Base-by-base conservation (phyloP, 1,140 invertebrate species). In the Papilio dardanus region DNA sequence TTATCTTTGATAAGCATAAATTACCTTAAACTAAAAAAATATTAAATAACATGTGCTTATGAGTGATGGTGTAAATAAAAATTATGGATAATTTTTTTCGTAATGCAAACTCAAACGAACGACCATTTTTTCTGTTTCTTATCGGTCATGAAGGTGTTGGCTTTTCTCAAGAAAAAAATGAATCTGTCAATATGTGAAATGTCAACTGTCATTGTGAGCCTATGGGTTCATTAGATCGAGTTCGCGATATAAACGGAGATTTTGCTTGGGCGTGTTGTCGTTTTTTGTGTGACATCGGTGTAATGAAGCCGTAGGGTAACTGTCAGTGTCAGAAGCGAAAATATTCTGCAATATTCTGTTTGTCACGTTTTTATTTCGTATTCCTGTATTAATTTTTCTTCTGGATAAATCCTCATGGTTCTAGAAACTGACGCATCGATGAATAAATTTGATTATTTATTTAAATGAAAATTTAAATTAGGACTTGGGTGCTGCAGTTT, bases 261-360 rank as follows among this genome's bases (percentile, higher is more conserved):
- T n/a, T n/a, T n/a, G n/a, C n/a, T n/a, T n/a, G n/a, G n/a, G n/a
- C n/a, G n/a, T n/a, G n/a, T n/a, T n/a, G n/a, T n/a, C n/a, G n/a
- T n/a, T n/a, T n/a, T n/a, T n/a, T n/a, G n/a, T n/a, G n/a, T n/a
- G n/a, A n/a, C n/a, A n/a, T n/a, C n/a, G n/a, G n/a, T n/a, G n/a
- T n/a, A n/a, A n/a, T n/a, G n/a, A n/a, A n/a, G n/a, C n/a, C n/a
- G n/a, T n/a, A n/a, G n/a, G n/a, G n/a, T n/a, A 46, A n/a, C 42
- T 46, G 50, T 54, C 50, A 54, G 19, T 54, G 21, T 54, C 50
- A 54, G 19, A 54, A 54, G 50, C 19, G 14, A 24, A 24, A 54
- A 24, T 54, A 54, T 54, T 54, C 50, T 28, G 50, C 16, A 54
- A 24, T 54, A 54, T 54, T 54, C 50, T 28, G 50, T 24, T 24